These are phyloP conservation scores for Saguinus oedipus DNA, from an alignment of 2,797 vertebrate species.

Conservation along the genomic window DNA sequence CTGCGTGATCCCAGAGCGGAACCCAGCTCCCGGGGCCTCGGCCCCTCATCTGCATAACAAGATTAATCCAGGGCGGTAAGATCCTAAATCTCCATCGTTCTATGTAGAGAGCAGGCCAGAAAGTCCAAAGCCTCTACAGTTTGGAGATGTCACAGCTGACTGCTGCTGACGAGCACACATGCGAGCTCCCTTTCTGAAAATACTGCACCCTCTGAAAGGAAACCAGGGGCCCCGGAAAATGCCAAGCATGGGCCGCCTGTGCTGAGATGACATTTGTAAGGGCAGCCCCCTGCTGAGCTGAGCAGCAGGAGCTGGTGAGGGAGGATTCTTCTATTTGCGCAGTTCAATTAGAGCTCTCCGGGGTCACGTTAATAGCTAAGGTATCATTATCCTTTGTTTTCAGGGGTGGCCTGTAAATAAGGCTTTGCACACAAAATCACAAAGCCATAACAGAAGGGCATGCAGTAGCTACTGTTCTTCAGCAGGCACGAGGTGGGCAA, in stretches of 20 bases:
- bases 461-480: background rate
- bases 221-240: too few species aligned
- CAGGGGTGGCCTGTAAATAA: background rate
- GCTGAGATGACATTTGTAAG: too few species aligned
- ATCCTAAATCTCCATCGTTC: background rate
- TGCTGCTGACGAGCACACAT: background rate
- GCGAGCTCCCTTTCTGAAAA: background rate
- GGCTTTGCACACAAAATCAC: background rate
- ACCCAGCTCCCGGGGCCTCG: background rate
- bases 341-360: background rate
- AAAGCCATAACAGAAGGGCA: background rate
- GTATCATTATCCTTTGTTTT: background rate
- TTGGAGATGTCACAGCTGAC: background rate
- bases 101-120: background rate
- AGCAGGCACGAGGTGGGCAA: accelerated
- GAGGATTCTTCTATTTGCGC: background rate
- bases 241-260: background rate
- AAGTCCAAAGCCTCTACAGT: background rate
- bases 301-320: background rate
- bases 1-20: background rate
- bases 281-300: background rate
- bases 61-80: too few species aligned
- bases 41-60: background rate
- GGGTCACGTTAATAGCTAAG: background rate
- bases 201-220: too few species aligned